Percentiles rank a stretch among this genome's conserved stretches.
Conservation (phyloP, 2,113 vertebrate genomes). For the Pygoscelis adeliae region DNA sequence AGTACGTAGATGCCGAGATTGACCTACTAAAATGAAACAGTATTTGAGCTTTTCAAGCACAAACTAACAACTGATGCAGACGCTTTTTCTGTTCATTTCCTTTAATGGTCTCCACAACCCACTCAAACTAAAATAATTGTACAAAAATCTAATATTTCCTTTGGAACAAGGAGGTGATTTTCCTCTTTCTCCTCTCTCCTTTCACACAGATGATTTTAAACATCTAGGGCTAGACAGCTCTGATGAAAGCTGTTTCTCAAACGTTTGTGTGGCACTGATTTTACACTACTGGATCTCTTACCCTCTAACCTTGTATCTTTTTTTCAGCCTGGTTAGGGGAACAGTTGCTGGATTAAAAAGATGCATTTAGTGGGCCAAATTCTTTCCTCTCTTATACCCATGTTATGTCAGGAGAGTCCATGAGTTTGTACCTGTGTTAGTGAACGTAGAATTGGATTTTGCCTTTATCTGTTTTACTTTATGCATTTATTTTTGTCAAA, state of each 20-base stretch:
- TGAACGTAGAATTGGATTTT: not conserved
- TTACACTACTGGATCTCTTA: not conserved
- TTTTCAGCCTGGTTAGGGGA: not conserved
- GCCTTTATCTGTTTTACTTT: not conserved
- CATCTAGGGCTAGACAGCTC: not conserved
- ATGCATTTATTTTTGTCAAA: not conserved
- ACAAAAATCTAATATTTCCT: conserved; percentile 11
- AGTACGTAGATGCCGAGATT: not conserved
- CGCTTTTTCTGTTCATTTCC: conserved; percentile 25
- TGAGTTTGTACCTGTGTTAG: not conserved
- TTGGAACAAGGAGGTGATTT: conserved; percentile 24
- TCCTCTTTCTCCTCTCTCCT: not conserved
- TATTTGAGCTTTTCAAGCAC: conserved; percentile 27
- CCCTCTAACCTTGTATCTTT: not conserved
- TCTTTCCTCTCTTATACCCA: not conserved
- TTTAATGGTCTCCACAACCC: conserved; percentile 15
- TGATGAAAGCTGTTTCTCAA: conserved; percentile 10
- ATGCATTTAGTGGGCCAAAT: not conserved
- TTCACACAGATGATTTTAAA: conserved; percentile 11
- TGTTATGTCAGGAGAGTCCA: not conserved
- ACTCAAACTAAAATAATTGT: conserved; percentile 45
- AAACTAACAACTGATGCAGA: conserved; percentile 28
- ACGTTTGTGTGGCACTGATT: not conserved
- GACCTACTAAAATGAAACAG: conserved; percentile 2
- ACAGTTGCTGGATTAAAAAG: not conserved